Percentiles rank a stretch among this genome's conserved stretches.
phyloP scores from a whole-genome alignment of 1,140 invertebrate genomes.

The Aplysia californica region DNA sequence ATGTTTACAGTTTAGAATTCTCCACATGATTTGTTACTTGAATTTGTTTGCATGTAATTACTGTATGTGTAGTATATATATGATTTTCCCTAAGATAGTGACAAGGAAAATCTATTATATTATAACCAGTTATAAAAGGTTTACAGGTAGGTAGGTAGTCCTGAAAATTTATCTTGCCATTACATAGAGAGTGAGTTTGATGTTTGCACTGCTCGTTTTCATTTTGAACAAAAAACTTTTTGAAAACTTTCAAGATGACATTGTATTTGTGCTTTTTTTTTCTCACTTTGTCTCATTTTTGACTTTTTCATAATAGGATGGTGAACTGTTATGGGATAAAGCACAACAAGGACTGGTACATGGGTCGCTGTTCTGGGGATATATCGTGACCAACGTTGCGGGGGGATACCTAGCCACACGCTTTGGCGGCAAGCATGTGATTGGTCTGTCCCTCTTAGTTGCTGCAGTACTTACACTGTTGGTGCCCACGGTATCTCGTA shows the following conservation, averaged over 20 bases:
- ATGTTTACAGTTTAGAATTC: no score
- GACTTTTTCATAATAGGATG: no score
- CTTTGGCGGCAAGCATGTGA: slow-evolving; percentile 63
- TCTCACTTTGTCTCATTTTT: not conserved
- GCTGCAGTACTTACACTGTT: slow-evolving; percentile 54
- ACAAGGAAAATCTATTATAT: no score
- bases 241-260: not conserved
- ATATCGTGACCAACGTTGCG: slow-evolving; percentile 59
- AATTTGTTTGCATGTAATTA: no score
- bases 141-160: not conserved
- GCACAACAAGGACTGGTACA: slow-evolving; percentile 61
- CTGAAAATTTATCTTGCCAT: not conserved
- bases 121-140: no score
- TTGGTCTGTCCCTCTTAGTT: slow-evolving; percentile 48
- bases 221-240: not conserved
- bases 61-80: no score
- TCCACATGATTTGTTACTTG: no score
- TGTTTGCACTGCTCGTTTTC: not conserved
- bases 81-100: no score
- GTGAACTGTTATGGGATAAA: slow-evolving; percentile 62
- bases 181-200: not conserved
- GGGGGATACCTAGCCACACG: slow-evolving; percentile 51
- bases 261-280: not conserved
- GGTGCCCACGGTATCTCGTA: slow-evolving; percentile 59
- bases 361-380: slow-evolving; percentile 66